A percentile compares a stretch with the other conserved stretches of the same genome.
These are phyloP conservation scores for Mimachlamys varia DNA, from an alignment of 2,888 invertebrate genomes.

Conservation along the genomic window DNA sequence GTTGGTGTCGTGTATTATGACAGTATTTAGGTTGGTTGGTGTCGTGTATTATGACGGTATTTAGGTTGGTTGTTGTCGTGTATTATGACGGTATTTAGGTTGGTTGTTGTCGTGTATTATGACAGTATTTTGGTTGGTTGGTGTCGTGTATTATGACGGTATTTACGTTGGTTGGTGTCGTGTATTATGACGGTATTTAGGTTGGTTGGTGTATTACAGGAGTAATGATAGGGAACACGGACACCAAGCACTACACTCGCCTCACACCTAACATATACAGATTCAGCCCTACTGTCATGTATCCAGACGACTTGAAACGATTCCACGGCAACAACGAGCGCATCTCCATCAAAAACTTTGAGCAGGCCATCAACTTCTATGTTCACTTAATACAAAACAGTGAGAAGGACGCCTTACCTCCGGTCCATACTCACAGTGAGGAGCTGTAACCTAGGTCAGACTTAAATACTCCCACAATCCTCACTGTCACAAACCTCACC, in stretches of 20 bases:
- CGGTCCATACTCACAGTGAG: constrained; percentile 65
- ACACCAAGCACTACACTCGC: constrained; percentile 82
- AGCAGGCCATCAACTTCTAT: constrained; percentile 82
- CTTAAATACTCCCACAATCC: background rate
- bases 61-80: too few species aligned
- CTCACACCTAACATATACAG: constrained; percentile 82
- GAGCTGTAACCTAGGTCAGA: constrained; percentile 39
- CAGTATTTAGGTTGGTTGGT: too few species aligned
- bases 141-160: too few species aligned
- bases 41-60: too few species aligned
- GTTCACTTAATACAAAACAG: constrained; percentile 82
- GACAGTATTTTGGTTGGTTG: too few species aligned
- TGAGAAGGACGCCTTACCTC: constrained; percentile 68
- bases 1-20: too few species aligned
- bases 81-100: too few species aligned
- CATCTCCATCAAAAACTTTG: constrained; percentile 81
- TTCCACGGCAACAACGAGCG: constrained; percentile 83
- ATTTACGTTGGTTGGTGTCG: too few species aligned
- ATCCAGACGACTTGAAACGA: constrained; percentile 76
- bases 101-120: too few species aligned
- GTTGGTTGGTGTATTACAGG: constrained; percentile 62
- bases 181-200: too few species aligned
- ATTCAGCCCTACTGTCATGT: constrained; percentile 80
- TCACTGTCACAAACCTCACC: too few species aligned
- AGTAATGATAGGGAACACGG: constrained; percentile 81